Evolutionary conservation across 2,888 invertebrate genomes (phyloP).

Genomic region (Hofmannophila pseudospretella): DNA sequence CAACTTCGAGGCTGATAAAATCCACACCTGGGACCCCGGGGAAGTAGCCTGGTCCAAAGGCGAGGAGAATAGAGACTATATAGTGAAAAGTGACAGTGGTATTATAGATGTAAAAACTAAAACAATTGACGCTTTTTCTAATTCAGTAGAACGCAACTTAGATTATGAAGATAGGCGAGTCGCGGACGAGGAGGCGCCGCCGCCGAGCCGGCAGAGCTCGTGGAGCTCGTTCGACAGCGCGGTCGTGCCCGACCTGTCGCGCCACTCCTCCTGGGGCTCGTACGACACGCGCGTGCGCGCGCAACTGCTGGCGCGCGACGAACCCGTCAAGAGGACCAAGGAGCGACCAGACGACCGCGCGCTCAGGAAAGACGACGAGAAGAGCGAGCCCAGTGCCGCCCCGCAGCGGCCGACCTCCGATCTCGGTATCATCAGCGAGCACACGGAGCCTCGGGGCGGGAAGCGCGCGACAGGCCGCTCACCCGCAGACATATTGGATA

Average conservation of each 20-base stretch:
- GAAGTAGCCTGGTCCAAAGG: slow-evolving; percentile 50
- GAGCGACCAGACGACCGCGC: slow-evolving; percentile 46
- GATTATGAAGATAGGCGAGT: slow-evolving; percentile 68
- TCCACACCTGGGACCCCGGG: slow-evolving; percentile 84
- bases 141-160: slow-evolving; percentile 83
- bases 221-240: slow-evolving; percentile 89
- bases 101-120: slow-evolving; percentile 64
- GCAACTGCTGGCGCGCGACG: slow-evolving; percentile 28
- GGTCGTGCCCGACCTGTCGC: slow-evolving; percentile 83
- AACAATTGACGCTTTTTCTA: slow-evolving; percentile 82
- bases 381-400: slow-evolving; percentile 12
- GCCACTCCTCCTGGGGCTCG: slow-evolving; percentile 91
- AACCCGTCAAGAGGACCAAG: slow-evolving; percentile 39
- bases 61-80: slow-evolving; percentile 53
- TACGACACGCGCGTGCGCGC: slow-evolving; percentile 78
- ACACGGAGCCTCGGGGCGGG: slow-evolving; percentile 33
- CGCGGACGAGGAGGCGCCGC: slow-evolving; percentile 44
- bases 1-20: slow-evolving; percentile 62
- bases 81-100: slow-evolving; percentile 74
- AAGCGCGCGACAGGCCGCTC: slow-evolving; percentile 20
- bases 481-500: slow-evolving; percentile 41
- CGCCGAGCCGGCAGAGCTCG: slow-evolving; percentile 82
- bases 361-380: slow-evolving; percentile 17
- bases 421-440: slow-evolving; percentile 61
- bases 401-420: slow-evolving; percentile 37